phyloP scores from a whole-genome alignment of 2,797 vertebrate species.

The Lophius americanus region DNA sequence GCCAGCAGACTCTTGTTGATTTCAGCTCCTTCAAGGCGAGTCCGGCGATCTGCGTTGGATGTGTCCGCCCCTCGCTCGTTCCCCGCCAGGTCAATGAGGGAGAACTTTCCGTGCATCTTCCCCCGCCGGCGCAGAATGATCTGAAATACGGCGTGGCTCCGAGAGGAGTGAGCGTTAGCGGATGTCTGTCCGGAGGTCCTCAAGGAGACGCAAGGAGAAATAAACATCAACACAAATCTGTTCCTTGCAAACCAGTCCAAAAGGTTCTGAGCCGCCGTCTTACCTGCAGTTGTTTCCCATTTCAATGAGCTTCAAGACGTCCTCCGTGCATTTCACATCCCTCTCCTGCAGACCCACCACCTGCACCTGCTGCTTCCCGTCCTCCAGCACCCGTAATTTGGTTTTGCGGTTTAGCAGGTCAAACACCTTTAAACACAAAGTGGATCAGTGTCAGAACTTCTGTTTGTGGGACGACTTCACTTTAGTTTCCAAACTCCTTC shows the following conservation, averaged over 20 bases:
- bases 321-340: conserved; percentile 96
- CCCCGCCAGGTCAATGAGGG: conserved; percentile 96
- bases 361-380: conserved; percentile 98
- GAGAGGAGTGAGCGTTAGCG: conserved; percentile 97
- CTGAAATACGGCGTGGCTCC: conserved; percentile 98
- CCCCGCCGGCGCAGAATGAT: conserved; percentile 94
- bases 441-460: not conserved
- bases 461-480: too few relatives aligned
- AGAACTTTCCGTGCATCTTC: conserved; percentile 98
- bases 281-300: conserved; percentile 98
- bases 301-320: conserved; percentile 97
- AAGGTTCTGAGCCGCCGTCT: not conserved
- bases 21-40: conserved; percentile 95
- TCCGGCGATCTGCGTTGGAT: conserved; percentile 96
- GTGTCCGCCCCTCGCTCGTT: conserved; percentile 98
- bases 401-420: conserved; percentile 96
- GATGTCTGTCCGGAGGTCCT: conserved; percentile 98
- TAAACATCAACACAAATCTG: rapidly evolving
- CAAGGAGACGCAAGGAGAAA: conserved; percentile 13
- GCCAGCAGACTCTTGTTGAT: conserved; percentile 99
- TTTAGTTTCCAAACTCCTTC: too few relatives aligned
- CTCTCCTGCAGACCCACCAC: conserved; percentile 96
- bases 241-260: not conserved
- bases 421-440: conserved; percentile 85
- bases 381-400: conserved; percentile 95